Evolutionary conservation across 2,888 invertebrate genomes (phyloP), one percentile per base, ranked within the genome.

Genomic region (Alsophila aescularia): DNA sequence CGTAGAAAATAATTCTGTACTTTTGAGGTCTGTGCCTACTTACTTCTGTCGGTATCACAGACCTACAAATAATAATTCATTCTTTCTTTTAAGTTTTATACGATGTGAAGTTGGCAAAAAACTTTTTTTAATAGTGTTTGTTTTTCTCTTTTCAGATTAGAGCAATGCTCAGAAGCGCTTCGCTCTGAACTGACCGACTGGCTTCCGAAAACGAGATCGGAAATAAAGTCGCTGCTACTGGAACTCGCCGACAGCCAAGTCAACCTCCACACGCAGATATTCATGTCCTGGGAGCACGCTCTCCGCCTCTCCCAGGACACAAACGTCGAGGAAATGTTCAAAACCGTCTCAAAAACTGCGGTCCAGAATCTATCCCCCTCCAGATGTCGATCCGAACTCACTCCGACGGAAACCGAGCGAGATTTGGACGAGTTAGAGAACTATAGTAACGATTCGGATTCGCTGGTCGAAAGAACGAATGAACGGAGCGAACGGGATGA

Each of bases 111-210:
- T n/a, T n/a, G n/a, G n/a, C n/a, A n/a, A n/a, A n/a, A n/a, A n/a
- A n/a, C n/a, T n/a, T n/a, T n/a, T n/a, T n/a, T n/a, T n/a, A n/a
- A n/a, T n/a, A n/a, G n/a, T 18, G 5, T 18, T 31, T 7, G 37
- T 24, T 44, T 39, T 31, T 37, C 35, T 21, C 34, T 8, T 12
- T 36, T 24, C 69, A 90, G 90, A 48, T 58, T 91, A 36, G 89
- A 89, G 9, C 90, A 90, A 62, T 87, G 89, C 0, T 87, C 90
- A 0, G 90, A 90, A 43, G 88, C 90, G 0, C 69, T 90, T 0
- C 80, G 90, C 0, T 83, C 87, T 0, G 90, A 91, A 35, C 67
- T 91, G 0, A 69, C 83, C 0, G 89, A 89, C 58, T 91, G 90
- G 90, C 72, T 81, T 3, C 85, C 87, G 0, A 87, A 88, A 58